A percentile compares a stretch with the other conserved stretches of the same genome.
Evolutionary conservation across 1,140 invertebrate genomes (phyloP).

Genomic region (Orussus abietinus): DNA sequence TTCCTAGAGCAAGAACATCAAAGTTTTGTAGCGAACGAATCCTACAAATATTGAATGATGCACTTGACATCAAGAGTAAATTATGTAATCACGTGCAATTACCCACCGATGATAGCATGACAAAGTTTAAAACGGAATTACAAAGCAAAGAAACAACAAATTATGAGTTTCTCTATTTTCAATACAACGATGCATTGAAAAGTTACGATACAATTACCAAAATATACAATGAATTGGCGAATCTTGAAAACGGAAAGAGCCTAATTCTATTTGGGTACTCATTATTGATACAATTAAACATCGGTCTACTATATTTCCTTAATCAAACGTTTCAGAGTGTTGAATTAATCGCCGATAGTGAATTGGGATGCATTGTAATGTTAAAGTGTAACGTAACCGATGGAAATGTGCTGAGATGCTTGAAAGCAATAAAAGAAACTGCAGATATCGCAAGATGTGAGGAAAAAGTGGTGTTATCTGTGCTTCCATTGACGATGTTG

Average conservation of each 20-base stretch:
- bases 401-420: conserved; percentile 18
- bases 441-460: conserved; percentile 15
- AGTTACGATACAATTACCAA: conserved; percentile 24
- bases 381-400: conserved; percentile 25
- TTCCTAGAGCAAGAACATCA: conserved; percentile 36
- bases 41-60: conserved; percentile 23
- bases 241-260: conserved; percentile 22
- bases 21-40: conserved; percentile 39
- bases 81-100: conserved; percentile 12
- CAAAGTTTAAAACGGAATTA: conserved; percentile 14
- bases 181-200: conserved; percentile 25
- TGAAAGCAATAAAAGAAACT: conserved; percentile 26
- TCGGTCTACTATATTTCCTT: conserved; percentile 44
- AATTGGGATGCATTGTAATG: conserved; percentile 36
- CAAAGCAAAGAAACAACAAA: conserved; percentile 11
- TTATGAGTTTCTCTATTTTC: conserved; percentile 30
- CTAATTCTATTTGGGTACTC: conserved; percentile 44
- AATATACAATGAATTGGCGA: conserved; percentile 25
- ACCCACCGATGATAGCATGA: conserved; percentile 21
- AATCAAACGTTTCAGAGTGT: conserved; percentile 38
- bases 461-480: conserved; percentile 30
- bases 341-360: conserved; percentile 20
- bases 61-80: conserved; percentile 9
- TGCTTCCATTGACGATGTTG: conserved; percentile 34
- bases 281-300: conserved; percentile 45